phyloP scores from a whole-genome alignment of 2,113 vertebrate species.

The Nettapus auritus region DNA sequence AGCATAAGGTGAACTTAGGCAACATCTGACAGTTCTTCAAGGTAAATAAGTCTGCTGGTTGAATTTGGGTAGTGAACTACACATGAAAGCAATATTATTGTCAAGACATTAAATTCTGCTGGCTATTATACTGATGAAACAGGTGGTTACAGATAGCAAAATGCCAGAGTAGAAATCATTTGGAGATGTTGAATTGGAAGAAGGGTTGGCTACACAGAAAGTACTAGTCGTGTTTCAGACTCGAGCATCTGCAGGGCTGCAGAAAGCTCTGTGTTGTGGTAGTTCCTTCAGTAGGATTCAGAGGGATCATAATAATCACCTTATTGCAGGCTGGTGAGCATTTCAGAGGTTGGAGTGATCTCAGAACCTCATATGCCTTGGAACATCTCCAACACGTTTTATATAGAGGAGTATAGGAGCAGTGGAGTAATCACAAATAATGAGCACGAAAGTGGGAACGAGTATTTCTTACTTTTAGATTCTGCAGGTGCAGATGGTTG shows the following conservation, averaged over 20 bases:
- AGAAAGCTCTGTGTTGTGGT: not conserved
- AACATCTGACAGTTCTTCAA: not conserved
- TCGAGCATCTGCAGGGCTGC: not conserved
- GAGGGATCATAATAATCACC: not conserved
- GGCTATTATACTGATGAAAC: not conserved
- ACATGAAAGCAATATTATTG: not conserved
- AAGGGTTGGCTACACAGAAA: not conserved
- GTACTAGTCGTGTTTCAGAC: not conserved
- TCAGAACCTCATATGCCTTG: not conserved
- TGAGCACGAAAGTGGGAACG: not conserved
- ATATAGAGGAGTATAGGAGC: not conserved
- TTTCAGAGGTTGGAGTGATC: not conserved
- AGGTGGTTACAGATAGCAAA: not conserved
- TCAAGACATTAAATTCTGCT: not conserved
- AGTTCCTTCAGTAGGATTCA: not conserved
- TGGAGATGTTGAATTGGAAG: not conserved
- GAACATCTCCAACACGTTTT: not conserved
- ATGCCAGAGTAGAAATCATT: not conserved
- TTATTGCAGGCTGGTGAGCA: not conserved
- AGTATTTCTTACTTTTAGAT: not conserved
- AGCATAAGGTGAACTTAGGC: not conserved
- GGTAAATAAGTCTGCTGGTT: not conserved
- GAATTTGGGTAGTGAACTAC: not conserved
- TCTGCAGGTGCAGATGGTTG: not conserved
- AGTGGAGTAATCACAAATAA: not conserved